These are phyloP conservation scores for Hoplodrina blanda DNA, from an alignment of 2,888 invertebrate species.

Conservation along the genomic window DNA sequence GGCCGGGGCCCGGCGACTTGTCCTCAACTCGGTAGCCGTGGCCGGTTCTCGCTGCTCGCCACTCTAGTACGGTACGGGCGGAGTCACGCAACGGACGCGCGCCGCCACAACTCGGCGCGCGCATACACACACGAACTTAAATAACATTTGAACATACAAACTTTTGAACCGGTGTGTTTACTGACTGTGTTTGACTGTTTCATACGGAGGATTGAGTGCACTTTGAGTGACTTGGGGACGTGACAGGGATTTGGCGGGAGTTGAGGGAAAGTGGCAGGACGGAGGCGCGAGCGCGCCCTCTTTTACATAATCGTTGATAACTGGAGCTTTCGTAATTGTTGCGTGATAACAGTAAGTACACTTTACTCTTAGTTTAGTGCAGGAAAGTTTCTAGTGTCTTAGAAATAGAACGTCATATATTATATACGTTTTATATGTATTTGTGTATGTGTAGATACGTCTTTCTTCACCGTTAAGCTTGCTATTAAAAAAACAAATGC, in stretches of 20 bases:
- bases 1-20: constrained; percentile 65
- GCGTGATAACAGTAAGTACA: constrained; percentile 88
- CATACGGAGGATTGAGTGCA: constrained; percentile 71
- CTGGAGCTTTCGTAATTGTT: constrained; percentile 84
- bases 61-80: constrained; percentile 85
- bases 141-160: constrained; percentile 70
- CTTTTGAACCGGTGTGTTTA: constrained; percentile 72
- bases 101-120: constrained; percentile 75
- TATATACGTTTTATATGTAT: neutral
- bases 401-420: constrained; percentile 3
- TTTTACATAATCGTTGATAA: constrained; percentile 85
- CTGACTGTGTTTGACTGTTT: constrained; percentile 73
- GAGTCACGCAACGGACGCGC: constrained; percentile 83
- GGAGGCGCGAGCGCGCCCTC: constrained; percentile 73
- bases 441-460: constrained; percentile 33
- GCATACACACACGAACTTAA: constrained; percentile 70
- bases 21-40: constrained; percentile 78
- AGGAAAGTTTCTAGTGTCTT: constrained; percentile 43
- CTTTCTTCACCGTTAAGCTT: constrained; percentile 4
- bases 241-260: constrained; percentile 77
- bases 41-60: constrained; percentile 72
- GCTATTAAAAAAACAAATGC: constrained; percentile 11
- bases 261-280: constrained; percentile 77
- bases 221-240: constrained; percentile 71
- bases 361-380: constrained; percentile 55